Evolutionary conservation across 2,888 invertebrate genomes (phyloP).

Genomic region (Drosophila meridiana): DNA sequence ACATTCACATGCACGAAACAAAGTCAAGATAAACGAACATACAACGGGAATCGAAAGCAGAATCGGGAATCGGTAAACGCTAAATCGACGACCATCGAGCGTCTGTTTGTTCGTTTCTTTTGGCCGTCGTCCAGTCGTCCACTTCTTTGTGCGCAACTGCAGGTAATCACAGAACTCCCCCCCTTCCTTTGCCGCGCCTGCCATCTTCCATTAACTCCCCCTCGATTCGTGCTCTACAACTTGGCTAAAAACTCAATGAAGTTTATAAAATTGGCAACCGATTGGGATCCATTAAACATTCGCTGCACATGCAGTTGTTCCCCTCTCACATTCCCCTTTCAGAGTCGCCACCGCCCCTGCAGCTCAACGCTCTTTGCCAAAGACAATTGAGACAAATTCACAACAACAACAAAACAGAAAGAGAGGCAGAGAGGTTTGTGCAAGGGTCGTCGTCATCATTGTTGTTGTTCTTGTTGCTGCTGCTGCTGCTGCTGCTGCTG

Average conservation of each 20-base stretch:
- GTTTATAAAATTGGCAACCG: conserved; percentile 37
- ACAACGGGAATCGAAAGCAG: conserved; percentile 39
- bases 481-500: neutral
- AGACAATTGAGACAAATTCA: conserved; percentile 55
- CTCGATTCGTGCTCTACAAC: conserved; percentile 8
- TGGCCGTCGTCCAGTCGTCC: conserved; percentile 37
- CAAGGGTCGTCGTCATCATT: conserved; percentile 52
- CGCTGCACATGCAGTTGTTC: conserved; percentile 52
- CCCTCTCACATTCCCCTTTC: neutral
- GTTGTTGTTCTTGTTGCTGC: conserved; percentile 7
- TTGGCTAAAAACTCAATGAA: conserved; percentile 55
- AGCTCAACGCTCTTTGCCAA: conserved; percentile 19
- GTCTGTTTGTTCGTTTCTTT: conserved; percentile 42
- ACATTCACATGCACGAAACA: conserved; percentile 42
- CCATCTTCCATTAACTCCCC: neutral
- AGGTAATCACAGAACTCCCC: conserved; percentile 60
- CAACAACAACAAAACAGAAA: conserved; percentile 18
- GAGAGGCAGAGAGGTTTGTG: conserved; percentile 39
- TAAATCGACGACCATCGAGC: conserved; percentile 42
- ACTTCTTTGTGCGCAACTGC: conserved; percentile 71
- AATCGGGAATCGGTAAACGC: conserved; percentile 24
- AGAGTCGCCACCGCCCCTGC: conserved; percentile 20
- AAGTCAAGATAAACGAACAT: conserved; percentile 35
- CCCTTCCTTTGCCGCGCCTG: neutral
- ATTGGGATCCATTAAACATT: conserved; percentile 45